These are phyloP conservation scores for Drosophila pachea DNA, from an alignment of 1,140 invertebrate species.

Conservation along the genomic window DNA sequence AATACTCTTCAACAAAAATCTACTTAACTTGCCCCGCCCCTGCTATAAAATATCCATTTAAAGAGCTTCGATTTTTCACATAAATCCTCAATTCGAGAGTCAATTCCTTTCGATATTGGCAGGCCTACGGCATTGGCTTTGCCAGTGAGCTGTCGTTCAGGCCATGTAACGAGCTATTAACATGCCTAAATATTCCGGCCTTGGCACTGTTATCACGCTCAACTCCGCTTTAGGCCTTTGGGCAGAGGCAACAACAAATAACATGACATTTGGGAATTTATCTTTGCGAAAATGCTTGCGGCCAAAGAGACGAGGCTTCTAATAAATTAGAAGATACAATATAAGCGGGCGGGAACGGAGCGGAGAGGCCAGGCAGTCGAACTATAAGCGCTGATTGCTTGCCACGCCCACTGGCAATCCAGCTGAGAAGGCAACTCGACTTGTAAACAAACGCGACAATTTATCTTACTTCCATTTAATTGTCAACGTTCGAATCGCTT, in stretches of 20 bases:
- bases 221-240: constrained; percentile 7
- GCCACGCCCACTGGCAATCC: constrained; percentile 34
- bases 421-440: constrained; percentile 58
- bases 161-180: constrained; percentile 11
- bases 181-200: constrained; percentile 21
- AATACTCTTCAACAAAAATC: no score
- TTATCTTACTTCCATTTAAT: constrained; percentile 77
- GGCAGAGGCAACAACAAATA: constrained; percentile 59
- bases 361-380: not conserved
- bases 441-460: constrained; percentile 77
- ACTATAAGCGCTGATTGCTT: constrained; percentile 44
- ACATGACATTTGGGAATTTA: constrained; percentile 62
- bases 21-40: not conserved
- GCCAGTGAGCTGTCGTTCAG: not conserved
- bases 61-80: not conserved
- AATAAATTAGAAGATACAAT: constrained; percentile 68
- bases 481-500: constrained; percentile 69
- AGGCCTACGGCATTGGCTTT: constrained; percentile 7
- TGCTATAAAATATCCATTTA: not conserved
- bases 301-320: constrained; percentile 42
- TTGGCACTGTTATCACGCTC: constrained; percentile 27
- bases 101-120: constrained; percentile 14
- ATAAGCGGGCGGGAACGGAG: not conserved
- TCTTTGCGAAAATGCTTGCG: constrained; percentile 66
- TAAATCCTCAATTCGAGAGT: not conserved